Evolutionary conservation across 2,113 vertebrate species (phyloP).

Genomic region (Psephotus haematonotus): DNA sequence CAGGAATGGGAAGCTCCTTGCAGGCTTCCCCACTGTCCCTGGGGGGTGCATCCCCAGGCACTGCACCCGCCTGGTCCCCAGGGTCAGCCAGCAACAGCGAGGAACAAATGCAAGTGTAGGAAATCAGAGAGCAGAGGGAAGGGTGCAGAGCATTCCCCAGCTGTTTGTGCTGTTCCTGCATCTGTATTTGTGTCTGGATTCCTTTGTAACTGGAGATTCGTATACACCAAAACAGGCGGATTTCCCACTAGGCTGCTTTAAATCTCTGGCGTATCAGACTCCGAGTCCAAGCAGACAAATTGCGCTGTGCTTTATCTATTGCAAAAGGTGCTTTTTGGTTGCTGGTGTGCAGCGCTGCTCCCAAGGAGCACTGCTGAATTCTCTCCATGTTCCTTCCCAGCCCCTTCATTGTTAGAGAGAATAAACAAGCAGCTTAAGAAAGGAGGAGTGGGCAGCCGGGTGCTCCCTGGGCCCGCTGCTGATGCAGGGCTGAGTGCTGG

Average conservation of each 20-base stretch:
- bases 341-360: background rate
- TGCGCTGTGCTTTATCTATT: background rate
- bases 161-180: background rate
- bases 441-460: background rate
- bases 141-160: accelerated
- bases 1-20: background rate
- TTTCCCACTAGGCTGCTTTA: conserved; percentile 22
- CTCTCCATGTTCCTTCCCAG: background rate
- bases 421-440: background rate
- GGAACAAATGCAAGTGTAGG: background rate
- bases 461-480: background rate
- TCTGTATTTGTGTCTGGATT: background rate
- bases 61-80: accelerated
- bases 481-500: background rate
- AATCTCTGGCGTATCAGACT: background rate
- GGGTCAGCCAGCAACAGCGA: background rate
- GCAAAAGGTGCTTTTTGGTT: background rate
- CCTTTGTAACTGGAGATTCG: background rate
- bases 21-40: accelerated
- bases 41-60: background rate
- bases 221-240: background rate
- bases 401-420: background rate
- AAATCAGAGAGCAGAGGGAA: background rate
- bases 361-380: background rate
- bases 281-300: background rate